Evolutionary conservation across 2,113 vertebrate genomes (phyloP).

Genomic region (Nibea coibor): DNA sequence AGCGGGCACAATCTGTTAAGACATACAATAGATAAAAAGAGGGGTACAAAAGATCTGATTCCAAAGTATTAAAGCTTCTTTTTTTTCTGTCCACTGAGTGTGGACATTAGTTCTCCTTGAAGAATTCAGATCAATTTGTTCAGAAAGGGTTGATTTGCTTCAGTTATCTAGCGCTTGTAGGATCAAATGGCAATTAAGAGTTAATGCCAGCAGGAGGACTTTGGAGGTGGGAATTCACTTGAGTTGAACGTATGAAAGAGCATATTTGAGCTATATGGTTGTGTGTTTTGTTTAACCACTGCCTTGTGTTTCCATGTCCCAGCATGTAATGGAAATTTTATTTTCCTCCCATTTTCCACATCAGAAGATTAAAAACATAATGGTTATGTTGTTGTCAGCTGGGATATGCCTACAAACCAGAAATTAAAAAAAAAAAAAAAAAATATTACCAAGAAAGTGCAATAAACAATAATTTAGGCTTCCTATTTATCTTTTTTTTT

Average conservation of each 20-base stretch:
- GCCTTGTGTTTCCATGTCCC: slow-evolving; percentile 40
- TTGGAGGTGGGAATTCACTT: slow-evolving; percentile 20
- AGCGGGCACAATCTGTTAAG: slow-evolving; percentile 17
- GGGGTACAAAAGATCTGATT: not conserved
- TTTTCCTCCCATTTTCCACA: slow-evolving; percentile 65
- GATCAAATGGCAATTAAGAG: slow-evolving; percentile 67
- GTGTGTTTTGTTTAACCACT: slow-evolving; percentile 60
- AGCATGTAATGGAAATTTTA: slow-evolving; percentile 60
- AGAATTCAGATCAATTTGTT: slow-evolving; percentile 16
- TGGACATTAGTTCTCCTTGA: slow-evolving; percentile 6
- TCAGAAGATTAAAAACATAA: slow-evolving; percentile 71
- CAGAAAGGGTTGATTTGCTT: slow-evolving; percentile 50
- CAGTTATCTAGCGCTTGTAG: slow-evolving; percentile 58
- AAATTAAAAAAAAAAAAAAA: slow-evolving; percentile 44
- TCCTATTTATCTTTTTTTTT: slow-evolving; percentile 26
- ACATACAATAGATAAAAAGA: not conserved
- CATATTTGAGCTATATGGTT: slow-evolving; percentile 23
- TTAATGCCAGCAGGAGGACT: slow-evolving; percentile 28
- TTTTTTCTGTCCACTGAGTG: not conserved
- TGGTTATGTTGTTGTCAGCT: slow-evolving; percentile 61
- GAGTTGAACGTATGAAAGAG: slow-evolving; percentile 23
- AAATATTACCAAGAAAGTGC: slow-evolving; percentile 29
- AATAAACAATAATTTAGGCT: slow-evolving; percentile 53
- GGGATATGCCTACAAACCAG: slow-evolving; percentile 60
- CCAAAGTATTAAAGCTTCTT: not conserved